A percentile compares a stretch with the other conserved stretches of the same genome.
Evolutionary conservation across 1,140 invertebrate species (phyloP).

Genomic region (Diorhabda elongata): DNA sequence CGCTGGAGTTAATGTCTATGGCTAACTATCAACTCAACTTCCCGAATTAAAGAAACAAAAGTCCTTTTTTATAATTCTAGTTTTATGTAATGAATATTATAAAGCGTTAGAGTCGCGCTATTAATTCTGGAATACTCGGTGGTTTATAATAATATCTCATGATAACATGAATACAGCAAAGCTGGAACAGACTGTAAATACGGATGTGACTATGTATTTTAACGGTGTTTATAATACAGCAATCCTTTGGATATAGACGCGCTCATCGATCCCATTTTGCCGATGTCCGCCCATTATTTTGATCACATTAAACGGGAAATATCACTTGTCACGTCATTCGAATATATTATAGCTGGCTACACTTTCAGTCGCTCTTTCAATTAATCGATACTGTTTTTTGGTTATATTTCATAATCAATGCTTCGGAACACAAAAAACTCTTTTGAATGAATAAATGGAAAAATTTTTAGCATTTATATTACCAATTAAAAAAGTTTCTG

Average conservation of each 20-base stretch:
- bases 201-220: background rate
- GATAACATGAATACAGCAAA: background rate
- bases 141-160: background rate
- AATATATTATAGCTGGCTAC: background rate
- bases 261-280: slow-evolving; percentile 1
- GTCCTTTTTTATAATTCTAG: too few relatives aligned
- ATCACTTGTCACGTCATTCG: background rate
- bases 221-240: background rate
- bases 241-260: slow-evolving; percentile 2
- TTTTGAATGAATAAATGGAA: background rate
- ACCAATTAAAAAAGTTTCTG: background rate
- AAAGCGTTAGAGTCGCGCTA: too few relatives aligned
- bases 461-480: background rate
- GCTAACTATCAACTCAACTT: too few relatives aligned
- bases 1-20: too few relatives aligned
- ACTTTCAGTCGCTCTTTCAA: background rate
- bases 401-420: background rate
- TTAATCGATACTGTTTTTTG: background rate
- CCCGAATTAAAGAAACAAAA: too few relatives aligned
- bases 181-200: background rate
- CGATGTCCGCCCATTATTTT: slow-evolving; percentile 1
- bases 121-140: background rate
- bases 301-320: slow-evolving; percentile 1
- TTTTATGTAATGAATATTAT: too few relatives aligned
- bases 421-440: background rate